These are phyloP conservation scores for Calonectris borealis DNA, from an alignment of 2,113 vertebrate genomes.

Conservation along the genomic window DNA sequence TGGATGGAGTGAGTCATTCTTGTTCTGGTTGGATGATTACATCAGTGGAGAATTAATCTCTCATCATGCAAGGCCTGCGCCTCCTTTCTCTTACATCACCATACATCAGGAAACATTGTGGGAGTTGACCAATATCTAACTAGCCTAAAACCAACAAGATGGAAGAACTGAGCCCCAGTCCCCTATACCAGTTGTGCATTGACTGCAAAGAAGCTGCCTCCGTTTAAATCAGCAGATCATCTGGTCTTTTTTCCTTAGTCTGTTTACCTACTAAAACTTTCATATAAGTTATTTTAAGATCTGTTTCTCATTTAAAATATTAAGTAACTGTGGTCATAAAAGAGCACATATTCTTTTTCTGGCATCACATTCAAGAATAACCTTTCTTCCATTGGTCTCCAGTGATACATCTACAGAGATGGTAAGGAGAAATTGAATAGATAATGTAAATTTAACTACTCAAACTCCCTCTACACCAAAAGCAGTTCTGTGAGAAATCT, in stretches of 20 bases:
- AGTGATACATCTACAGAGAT: not conserved
- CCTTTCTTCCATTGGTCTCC: not conserved
- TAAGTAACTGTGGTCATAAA: not conserved
- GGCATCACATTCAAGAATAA: not conserved
- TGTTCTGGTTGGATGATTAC: not conserved
- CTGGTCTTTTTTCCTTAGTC: not conserved
- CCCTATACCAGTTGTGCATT: accelerated
- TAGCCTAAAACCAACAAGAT: not conserved
- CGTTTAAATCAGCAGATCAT: not conserved
- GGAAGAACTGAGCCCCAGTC: not conserved
- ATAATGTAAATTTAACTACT: not conserved
- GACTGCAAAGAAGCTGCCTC: not conserved
- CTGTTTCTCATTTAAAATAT: not conserved
- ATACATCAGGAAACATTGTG: not conserved
- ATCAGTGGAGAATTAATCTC: conserved; percentile 13
- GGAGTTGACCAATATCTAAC: not conserved
- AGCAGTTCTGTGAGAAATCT: not conserved
- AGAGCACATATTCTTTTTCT: not conserved
- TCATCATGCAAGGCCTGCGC: not conserved
- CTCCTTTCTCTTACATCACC: not conserved
- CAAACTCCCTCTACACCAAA: not conserved
- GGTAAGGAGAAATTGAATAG: not conserved
- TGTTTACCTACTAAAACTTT: not conserved
- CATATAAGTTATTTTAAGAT: not conserved
- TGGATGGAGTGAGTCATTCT: conserved; percentile 22